phyloP scores from a whole-genome alignment of 2,797 vertebrate species.

The Diplodus puntazzo region DNA sequence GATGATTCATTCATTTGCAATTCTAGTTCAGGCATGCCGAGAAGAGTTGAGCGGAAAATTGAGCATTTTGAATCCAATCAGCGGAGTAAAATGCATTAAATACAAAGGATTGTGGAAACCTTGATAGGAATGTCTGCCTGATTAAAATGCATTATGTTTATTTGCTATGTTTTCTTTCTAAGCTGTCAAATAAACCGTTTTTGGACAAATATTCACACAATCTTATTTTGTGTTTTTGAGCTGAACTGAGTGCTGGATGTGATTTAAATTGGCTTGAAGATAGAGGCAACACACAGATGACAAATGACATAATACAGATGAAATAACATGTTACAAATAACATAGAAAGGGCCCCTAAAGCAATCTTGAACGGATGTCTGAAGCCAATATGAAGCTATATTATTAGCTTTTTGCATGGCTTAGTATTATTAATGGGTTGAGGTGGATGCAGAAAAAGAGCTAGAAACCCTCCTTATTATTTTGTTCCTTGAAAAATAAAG shows the following conservation, averaged over 20 bases:
- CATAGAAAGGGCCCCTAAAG: background rate
- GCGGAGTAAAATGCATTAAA: background rate
- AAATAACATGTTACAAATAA: no score
- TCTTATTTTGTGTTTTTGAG: constrained; percentile 10
- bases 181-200: constrained; percentile 62
- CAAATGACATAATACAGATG: no score
- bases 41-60: constrained; percentile 1
- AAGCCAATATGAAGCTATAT: background rate
- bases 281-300: background rate
- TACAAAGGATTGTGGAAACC: constrained; percentile 1
- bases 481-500: background rate
- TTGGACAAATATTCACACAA: background rate
- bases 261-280: background rate
- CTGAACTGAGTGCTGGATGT: background rate
- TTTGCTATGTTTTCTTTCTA: constrained; percentile 37
- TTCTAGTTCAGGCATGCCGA: background rate
- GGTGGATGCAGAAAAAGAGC: background rate
- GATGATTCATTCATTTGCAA: constrained; percentile 21
- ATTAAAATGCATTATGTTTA: constrained; percentile 20
- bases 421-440: background rate
- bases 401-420: background rate
- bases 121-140: background rate
- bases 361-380: background rate
- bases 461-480: background rate
- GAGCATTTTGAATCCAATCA: constrained; percentile 11